These are phyloP conservation scores for Callionymus lyra DNA, from an alignment of 2,113 vertebrate species.

Conservation along the genomic window DNA sequence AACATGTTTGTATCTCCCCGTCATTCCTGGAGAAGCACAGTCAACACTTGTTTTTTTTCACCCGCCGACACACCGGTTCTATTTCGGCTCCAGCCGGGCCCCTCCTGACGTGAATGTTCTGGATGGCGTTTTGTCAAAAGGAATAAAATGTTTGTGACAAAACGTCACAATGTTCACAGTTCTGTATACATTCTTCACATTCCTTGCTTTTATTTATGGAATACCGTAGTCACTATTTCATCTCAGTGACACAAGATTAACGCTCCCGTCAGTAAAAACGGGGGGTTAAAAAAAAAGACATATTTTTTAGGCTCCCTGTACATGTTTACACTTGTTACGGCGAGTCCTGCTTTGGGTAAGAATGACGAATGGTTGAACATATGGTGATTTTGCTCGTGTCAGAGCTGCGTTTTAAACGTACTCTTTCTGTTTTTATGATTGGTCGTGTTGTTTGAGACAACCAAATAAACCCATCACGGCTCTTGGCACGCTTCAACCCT, in stretches of 20 bases:
- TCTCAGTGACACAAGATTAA: constrained; percentile 15
- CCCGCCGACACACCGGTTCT: neutral
- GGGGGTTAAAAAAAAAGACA: constrained; percentile 4
- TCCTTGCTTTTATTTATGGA: constrained; percentile 13
- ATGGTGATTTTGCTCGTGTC: constrained; percentile 31
- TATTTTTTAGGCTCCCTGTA: constrained; percentile 24
- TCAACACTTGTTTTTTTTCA: constrained; percentile 7
- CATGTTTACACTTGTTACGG: constrained; percentile 36
- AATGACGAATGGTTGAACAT: constrained; percentile 31
- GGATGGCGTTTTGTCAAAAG: no score
- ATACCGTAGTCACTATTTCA: constrained; percentile 3
- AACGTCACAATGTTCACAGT: constrained; percentile 1
- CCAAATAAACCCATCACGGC: constrained; percentile 36
- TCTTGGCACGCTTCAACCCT: constrained; percentile 7
- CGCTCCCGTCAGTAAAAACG: neutral
- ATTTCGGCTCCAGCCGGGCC: no score
- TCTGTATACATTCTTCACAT: constrained; percentile 3
- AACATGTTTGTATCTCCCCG: constrained; percentile 14
- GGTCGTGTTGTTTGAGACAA: constrained; percentile 32
- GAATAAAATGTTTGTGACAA: no score
- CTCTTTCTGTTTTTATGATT: constrained; percentile 23
- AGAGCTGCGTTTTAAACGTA: constrained; percentile 12
- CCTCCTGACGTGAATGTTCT: no score
- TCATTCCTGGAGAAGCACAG: constrained; percentile 3
- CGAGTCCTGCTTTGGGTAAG: constrained; percentile 42